Evolutionary conservation across 2,113 vertebrate species (phyloP), one percentile per base, ranked within the genome.

Genomic region (Poeciliopsis turrubarensis): DNA sequence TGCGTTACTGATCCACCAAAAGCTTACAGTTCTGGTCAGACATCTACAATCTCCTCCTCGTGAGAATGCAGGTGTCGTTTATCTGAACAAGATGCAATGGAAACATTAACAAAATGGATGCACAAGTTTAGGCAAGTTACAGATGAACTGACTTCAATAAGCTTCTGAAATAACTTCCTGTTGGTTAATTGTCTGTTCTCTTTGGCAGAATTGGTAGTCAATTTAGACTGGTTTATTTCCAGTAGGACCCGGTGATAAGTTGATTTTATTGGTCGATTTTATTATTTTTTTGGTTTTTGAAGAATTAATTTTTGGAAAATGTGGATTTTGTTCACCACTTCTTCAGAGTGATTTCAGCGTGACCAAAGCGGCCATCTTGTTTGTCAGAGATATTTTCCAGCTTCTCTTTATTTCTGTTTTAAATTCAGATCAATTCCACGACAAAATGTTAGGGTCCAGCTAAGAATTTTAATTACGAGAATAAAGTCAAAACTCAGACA

Each of bases 1-100:
- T 81, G 66, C 79, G 27, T 89, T 60, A 67, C 77, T 78, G 77
- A 73, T 75, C 69, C 41, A 69, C 73, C 72, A 37, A 64, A 81
- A 39, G 11, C 19, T 14, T 39, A 25, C 37, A 57, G 51, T 57
- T 57, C 51, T 57, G 51, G 7, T 57, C 51, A 57, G 51, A 57
- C 51, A 57, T 25, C 25, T 57, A n/a, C 25, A n/a, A 54, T 54
- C 5, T 19, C 7, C 25, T 57, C 51, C 22, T 54, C 51, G 22
- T 25, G 51, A 22, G 51, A 6, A 57, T 57, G 1, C 14, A 5
- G 15, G 39, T 11, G 51, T n/a, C 44, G 5, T 57, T n/a, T 57
- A 57, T n/a, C 51, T 9, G 51, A 57, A 57, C 25, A 57, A 57
- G 51, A 25, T 57, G 25, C 51, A n/a, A 25, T 57, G 22, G 51